A percentile compares a stretch with the other conserved stretches of the same genome.
phyloP scores from a whole-genome alignment of 2,113 vertebrate genomes.

The Otis tarda region DNA sequence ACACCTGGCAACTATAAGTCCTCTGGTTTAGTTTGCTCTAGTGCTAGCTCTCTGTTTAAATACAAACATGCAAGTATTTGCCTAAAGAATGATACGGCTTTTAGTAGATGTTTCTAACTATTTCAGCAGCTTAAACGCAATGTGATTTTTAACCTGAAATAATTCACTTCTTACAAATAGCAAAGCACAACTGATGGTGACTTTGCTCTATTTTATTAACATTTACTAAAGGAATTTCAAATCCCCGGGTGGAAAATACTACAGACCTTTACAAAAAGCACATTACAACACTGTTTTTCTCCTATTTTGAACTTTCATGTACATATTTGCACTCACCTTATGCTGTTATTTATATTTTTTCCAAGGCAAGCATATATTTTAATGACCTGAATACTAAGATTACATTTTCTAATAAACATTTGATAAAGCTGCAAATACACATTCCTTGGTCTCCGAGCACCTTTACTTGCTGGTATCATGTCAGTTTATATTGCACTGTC shows the following conservation, averaged over 20 bases:
- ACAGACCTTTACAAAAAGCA: background rate
- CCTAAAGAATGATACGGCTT: background rate
- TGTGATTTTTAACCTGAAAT: background rate
- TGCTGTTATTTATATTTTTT: background rate
- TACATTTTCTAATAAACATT: background rate
- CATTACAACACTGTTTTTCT: background rate
- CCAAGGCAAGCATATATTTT: background rate
- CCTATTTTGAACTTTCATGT: background rate
- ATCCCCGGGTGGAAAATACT: background rate
- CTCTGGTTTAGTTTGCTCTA: background rate
- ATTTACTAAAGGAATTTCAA: background rate
- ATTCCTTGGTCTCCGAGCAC: background rate
- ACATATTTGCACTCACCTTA: background rate
- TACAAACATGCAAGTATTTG: background rate
- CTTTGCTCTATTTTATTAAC: background rate
- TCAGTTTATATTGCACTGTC: background rate
- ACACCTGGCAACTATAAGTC: background rate
- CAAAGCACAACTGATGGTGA: background rate
- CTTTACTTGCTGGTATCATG: background rate
- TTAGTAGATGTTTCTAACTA: background rate
- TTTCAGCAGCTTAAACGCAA: background rate
- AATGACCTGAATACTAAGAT: background rate
- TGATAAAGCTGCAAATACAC: background rate
- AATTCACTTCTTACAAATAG: background rate
- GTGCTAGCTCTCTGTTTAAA: background rate